phyloP scores from a whole-genome alignment of 1,140 invertebrate genomes.

The Atta texana region DNA sequence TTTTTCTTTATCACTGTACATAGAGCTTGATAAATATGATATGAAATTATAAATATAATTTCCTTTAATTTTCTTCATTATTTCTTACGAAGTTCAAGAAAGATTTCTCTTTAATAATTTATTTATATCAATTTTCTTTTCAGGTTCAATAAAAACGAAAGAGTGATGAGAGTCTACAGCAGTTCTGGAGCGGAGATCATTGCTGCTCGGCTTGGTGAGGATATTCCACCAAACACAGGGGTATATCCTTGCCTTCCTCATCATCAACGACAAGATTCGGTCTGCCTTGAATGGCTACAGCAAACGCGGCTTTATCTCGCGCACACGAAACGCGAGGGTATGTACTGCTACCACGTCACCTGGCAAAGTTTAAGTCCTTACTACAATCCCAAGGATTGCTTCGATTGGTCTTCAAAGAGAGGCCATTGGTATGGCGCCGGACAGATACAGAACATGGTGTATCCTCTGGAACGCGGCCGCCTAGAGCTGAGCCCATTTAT shows the following conservation, averaged over 20 bases:
- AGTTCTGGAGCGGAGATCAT: constrained; percentile 91
- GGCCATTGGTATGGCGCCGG: constrained; percentile 94
- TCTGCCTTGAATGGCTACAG: constrained; percentile 94
- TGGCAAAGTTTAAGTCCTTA: constrained; percentile 91
- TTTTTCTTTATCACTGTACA: not conserved
- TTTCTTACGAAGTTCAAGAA: not conserved
- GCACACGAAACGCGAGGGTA: constrained; percentile 86
- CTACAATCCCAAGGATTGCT: constrained; percentile 93
- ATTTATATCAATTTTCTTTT: constrained; percentile 18
- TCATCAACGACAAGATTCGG: constrained; percentile 86
- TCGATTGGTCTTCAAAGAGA: constrained; percentile 89
- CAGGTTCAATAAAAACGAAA: constrained; percentile 92
- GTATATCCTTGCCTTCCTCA: constrained; percentile 91
- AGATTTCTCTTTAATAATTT: not conserved
- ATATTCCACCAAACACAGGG: constrained; percentile 84
- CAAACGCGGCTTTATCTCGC: constrained; percentile 91
- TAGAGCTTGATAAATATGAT: not conserved
- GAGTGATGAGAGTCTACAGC: constrained; percentile 91
- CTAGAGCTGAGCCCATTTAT: constrained; percentile 93
- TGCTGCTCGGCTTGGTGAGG: constrained; percentile 89
- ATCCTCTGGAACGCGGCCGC: constrained; percentile 91
- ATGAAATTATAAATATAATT: too few species aligned
- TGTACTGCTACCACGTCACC: constrained; percentile 93
- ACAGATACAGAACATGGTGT: constrained; percentile 91
- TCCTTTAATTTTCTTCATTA: not conserved